Evolutionary conservation across 2,113 vertebrate species (phyloP).

Genomic region (Condylura cristata): DNA sequence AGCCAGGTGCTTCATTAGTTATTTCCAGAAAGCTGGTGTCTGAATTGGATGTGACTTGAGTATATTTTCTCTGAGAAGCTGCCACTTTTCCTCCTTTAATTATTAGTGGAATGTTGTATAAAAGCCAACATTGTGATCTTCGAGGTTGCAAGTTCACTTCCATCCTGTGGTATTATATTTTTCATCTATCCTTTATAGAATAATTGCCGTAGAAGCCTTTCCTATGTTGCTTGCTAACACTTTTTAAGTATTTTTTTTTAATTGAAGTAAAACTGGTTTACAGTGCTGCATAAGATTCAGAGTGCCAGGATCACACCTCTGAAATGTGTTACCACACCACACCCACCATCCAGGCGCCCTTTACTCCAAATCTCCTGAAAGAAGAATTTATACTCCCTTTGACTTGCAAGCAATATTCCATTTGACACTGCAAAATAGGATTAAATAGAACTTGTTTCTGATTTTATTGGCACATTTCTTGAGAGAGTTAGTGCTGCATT

Average conservation of each 20-base stretch:
- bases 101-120: constrained; percentile 51
- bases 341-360: too few relatives aligned
- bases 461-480: background rate
- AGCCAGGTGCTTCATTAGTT: constrained; percentile 34
- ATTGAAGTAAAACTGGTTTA: too few relatives aligned
- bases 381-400: background rate
- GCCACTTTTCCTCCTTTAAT: constrained; percentile 54
- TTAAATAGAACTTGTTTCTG: background rate
- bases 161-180: background rate
- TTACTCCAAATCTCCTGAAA: constrained; percentile 19
- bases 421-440: background rate
- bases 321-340: too few relatives aligned
- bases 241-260: background rate
- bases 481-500: background rate
- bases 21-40: constrained; percentile 40
- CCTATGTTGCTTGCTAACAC: background rate
- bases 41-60: background rate
- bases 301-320: too few relatives aligned
- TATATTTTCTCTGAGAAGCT: constrained; percentile 33
- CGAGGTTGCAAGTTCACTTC: constrained; percentile 36
- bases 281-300: too few relatives aligned
- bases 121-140: constrained; percentile 48
- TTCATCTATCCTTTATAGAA: constrained; percentile 7
- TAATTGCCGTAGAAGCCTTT: background rate
- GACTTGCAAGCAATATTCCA: background rate